These are phyloP conservation scores for Odontocerum albicorne DNA, from an alignment of 2,888 invertebrate genomes.

Conservation along the genomic window DNA sequence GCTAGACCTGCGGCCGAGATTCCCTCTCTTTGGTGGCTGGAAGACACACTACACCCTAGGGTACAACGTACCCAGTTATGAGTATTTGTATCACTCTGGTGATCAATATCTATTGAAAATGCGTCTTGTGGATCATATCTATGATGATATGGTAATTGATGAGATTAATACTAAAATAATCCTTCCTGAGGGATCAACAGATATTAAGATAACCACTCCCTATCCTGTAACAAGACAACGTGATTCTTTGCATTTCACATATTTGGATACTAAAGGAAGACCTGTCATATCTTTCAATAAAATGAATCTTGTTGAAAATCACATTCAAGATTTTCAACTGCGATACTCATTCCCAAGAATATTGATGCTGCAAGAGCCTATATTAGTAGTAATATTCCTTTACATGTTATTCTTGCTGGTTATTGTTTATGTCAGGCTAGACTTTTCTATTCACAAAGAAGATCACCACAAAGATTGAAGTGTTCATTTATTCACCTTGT, in stretches of 20 bases:
- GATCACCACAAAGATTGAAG: constrained; percentile 58
- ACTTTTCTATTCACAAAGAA: constrained; percentile 88
- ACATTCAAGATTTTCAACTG: constrained; percentile 92
- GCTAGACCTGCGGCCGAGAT: constrained; percentile 92
- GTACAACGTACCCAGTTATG: constrained; percentile 96
- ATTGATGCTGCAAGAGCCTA: constrained; percentile 90
- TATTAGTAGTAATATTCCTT: constrained; percentile 85
- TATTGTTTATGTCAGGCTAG: constrained; percentile 91
- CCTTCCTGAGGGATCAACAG: constrained; percentile 89
- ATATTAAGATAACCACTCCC: constrained; percentile 79
- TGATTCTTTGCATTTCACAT: constrained; percentile 84
- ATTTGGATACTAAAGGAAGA: constrained; percentile 92
- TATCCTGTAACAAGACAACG: constrained; percentile 75
- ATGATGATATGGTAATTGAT: constrained; percentile 95
- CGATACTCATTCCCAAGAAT: constrained; percentile 85
- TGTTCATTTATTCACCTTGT: neutral
- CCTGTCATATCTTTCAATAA: constrained; percentile 83
- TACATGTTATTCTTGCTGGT: constrained; percentile 88
- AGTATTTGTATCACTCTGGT: constrained; percentile 84
- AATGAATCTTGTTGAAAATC: constrained; percentile 90
- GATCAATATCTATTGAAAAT: constrained; percentile 85
- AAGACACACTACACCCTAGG: constrained; percentile 95
- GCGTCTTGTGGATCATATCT: constrained; percentile 94
- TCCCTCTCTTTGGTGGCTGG: constrained; percentile 99
- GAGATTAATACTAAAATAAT: constrained; percentile 86